phyloP scores from a whole-genome alignment of 1,140 invertebrate species.

The Drosophila triauraria region DNA sequence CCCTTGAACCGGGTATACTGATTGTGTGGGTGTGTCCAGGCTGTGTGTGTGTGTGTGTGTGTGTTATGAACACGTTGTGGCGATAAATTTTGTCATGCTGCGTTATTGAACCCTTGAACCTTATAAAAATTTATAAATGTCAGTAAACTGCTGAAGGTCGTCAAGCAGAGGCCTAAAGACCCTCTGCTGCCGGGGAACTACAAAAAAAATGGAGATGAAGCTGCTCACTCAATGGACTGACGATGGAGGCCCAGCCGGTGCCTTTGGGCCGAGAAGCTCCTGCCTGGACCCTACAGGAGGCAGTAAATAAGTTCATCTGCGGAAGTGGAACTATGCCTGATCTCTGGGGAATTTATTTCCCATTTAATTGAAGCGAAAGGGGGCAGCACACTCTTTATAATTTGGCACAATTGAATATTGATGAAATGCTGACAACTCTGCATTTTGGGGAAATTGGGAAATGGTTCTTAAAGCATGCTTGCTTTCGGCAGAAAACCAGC shows the following conservation, averaged over 20 bases:
- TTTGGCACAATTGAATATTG: constrained; percentile 4
- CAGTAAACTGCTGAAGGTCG: constrained; percentile 69
- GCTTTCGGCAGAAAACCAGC: too few species aligned
- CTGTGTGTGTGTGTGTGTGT: constrained; percentile 28
- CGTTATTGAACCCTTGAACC: constrained; percentile 75
- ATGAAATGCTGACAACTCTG: constrained; percentile 6
- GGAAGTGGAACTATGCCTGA: neutral
- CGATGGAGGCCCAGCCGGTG: constrained; percentile 8
- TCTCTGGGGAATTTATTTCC: constrained; percentile 7
- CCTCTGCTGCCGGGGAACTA: neutral
- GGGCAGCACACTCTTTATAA: neutral
- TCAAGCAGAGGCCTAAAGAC: constrained; percentile 37
- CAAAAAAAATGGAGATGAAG: constrained; percentile 9
- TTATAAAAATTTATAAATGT: constrained; percentile 74
- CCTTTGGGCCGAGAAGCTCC: neutral
- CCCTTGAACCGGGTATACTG: constrained; percentile 32
- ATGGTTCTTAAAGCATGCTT: too few species aligned
- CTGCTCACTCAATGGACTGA: constrained; percentile 14
- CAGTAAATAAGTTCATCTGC: constrained; percentile 26
- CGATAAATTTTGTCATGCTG: constrained; percentile 73
- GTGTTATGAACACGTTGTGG: constrained; percentile 70
- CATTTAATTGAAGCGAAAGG: constrained; percentile 6
- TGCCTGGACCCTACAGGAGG: neutral
- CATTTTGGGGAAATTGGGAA: neutral
- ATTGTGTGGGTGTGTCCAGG: constrained; percentile 44